Evolutionary conservation across 2,888 invertebrate genomes (phyloP).

Genomic region (Cyclophora punctaria): DNA sequence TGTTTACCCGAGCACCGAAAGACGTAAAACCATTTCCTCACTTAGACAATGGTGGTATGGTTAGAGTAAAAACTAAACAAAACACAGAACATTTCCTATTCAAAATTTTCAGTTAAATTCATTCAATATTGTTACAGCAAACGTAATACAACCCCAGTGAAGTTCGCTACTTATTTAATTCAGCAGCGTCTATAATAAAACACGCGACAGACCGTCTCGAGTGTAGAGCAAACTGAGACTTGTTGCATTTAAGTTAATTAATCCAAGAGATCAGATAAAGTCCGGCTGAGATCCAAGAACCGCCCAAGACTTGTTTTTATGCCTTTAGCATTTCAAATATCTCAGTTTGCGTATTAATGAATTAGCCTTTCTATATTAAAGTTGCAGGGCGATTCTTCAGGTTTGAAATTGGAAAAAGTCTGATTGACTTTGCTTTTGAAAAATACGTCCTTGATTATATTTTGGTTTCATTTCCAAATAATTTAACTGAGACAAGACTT

Average conservation of each 20-base stretch:
- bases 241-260: constrained; percentile 75
- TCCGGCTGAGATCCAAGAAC: constrained; percentile 34
- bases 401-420: no score
- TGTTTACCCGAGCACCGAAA: no score
- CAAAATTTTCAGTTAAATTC: constrained; percentile 11
- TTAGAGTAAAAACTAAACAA: no score
- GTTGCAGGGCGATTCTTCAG: no score
- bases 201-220: constrained; percentile 59
- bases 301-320: constrained; percentile 8
- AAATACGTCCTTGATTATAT: no score
- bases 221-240: constrained; percentile 68
- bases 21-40: no score
- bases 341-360: constrained; percentile 9
- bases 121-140: constrained; percentile 19
- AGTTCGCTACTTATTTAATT: constrained; percentile 55
- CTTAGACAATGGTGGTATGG: no score
- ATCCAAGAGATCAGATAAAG: constrained; percentile 64
- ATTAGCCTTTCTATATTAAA: background rate
- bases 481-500: no score
- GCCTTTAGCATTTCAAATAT: constrained; percentile 3
- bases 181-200: constrained; percentile 63
- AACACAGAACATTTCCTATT: background rate
- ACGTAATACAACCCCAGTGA: constrained; percentile 35
- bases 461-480: no score
- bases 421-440: no score